Evolutionary conservation across 2,888 invertebrate species (phyloP).

Genomic region (Holacanthella duospinosa): DNA sequence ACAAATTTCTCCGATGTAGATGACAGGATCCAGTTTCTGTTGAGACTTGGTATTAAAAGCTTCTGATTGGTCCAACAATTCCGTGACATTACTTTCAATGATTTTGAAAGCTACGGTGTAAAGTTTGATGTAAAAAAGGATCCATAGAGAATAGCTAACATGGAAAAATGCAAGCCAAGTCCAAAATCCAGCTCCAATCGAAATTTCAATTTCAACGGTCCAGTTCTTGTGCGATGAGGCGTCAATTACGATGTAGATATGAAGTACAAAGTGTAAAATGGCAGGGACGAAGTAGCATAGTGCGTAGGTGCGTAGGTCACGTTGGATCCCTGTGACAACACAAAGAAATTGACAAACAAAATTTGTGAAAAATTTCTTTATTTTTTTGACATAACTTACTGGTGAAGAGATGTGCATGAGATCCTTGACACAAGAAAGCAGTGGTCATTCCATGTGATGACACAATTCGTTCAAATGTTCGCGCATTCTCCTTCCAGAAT

Average conservation of each 20-base stretch:
- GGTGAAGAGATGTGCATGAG: neutral
- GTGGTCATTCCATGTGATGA: neutral
- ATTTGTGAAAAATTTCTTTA: no score
- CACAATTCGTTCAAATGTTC: neutral
- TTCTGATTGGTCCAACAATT: neutral
- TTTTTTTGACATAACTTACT: no score
- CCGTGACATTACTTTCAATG: neutral
- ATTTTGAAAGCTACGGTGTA: neutral
- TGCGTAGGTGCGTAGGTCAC: neutral
- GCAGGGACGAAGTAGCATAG: neutral
- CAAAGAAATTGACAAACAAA: no score
- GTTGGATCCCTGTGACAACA: neutral
- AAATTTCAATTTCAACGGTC: neutral
- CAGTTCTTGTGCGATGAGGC: neutral
- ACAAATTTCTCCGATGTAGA: neutral
- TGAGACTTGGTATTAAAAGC: neutral
- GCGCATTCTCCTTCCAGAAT: neutral
- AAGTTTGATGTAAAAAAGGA: conserved; percentile 1
- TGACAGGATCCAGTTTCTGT: neutral
- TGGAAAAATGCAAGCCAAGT: neutral
- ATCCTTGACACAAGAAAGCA: neutral
- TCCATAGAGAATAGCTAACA: neutral
- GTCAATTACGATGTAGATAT: neutral
- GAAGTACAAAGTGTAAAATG: neutral
- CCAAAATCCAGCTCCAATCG: neutral